phyloP scores from a whole-genome alignment of 2,888 invertebrate genomes.

The Polyommatus iphigenia region DNA sequence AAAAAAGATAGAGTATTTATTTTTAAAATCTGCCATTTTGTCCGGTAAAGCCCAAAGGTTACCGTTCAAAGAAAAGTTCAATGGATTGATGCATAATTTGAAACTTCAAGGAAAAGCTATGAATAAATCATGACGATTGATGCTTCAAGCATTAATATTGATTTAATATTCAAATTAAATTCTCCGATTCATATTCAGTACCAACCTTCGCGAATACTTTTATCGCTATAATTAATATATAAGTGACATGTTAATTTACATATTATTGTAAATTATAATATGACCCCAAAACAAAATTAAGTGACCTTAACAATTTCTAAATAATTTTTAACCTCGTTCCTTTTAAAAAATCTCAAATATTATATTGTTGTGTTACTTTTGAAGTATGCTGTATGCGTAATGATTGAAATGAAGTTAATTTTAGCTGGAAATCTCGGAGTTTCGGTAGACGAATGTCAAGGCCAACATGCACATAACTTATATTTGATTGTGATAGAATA shows the following conservation, averaged over 20 bases:
- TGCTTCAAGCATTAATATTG: neutral
- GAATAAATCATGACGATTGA: neutral
- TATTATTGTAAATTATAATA: slow-evolving; percentile 1
- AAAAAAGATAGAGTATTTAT: no score
- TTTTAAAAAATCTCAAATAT: neutral
- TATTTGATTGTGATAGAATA: neutral
- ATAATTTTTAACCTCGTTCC: neutral
- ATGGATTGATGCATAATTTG: neutral
- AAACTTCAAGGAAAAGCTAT: neutral
- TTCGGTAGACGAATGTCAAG: neutral
- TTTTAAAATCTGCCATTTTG: no score
- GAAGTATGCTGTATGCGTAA: neutral
- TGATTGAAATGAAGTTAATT: neutral
- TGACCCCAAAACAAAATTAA: slow-evolving; percentile 1
- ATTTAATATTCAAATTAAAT: slow-evolving; percentile 1
- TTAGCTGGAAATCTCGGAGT: neutral
- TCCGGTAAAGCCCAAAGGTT: no score
- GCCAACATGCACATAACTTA: neutral
- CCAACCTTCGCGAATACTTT: neutral
- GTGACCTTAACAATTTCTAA: neutral
- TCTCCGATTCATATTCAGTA: neutral
- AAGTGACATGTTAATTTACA: neutral
- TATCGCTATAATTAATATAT: neutral
- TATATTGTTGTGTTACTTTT: no score
- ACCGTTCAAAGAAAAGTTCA: neutral